Percentiles rank a stretch among this genome's conserved stretches.
phyloP scores from a whole-genome alignment of 2,113 vertebrate genomes.

The Chloebia gouldiae region DNA sequence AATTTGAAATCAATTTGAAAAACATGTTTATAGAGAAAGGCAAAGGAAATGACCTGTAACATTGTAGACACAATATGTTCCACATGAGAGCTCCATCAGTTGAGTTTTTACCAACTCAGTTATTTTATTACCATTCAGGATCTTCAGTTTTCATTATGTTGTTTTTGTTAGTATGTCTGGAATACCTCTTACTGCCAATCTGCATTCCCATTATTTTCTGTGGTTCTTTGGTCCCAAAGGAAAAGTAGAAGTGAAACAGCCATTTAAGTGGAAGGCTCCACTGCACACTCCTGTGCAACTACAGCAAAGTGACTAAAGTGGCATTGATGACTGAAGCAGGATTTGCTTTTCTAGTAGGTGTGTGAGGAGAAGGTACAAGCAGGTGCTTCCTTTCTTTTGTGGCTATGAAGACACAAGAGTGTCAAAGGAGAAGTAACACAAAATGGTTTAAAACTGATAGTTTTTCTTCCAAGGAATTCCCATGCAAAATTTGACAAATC shows the following conservation, averaged over 20 bases:
- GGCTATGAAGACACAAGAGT: background rate
- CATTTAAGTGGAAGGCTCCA: background rate
- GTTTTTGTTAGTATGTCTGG: background rate
- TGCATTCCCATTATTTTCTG: background rate
- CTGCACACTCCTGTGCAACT: background rate
- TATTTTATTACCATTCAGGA: background rate
- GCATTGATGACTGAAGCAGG: background rate
- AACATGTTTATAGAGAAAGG: constrained; percentile 48
- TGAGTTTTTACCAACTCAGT: constrained; percentile 12
- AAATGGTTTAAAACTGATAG: background rate
- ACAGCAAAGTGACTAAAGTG: background rate
- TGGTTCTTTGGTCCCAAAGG: background rate
- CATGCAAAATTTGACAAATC: background rate
- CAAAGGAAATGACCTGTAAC: constrained; percentile 60
- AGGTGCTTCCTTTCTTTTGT: background rate
- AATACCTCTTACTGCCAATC: background rate
- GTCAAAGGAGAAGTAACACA: background rate
- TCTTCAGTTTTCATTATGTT: background rate
- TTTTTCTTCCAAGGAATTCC: background rate
- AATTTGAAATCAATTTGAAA: constrained; percentile 62
- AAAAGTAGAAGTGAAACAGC: background rate
- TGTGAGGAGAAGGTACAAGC: background rate
- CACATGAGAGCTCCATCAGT: background rate
- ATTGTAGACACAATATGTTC: background rate
- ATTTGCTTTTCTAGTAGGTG: background rate